These are phyloP conservation scores for Sapajus apella DNA, from an alignment of 2,113 vertebrate genomes.

Conservation along the genomic window DNA sequence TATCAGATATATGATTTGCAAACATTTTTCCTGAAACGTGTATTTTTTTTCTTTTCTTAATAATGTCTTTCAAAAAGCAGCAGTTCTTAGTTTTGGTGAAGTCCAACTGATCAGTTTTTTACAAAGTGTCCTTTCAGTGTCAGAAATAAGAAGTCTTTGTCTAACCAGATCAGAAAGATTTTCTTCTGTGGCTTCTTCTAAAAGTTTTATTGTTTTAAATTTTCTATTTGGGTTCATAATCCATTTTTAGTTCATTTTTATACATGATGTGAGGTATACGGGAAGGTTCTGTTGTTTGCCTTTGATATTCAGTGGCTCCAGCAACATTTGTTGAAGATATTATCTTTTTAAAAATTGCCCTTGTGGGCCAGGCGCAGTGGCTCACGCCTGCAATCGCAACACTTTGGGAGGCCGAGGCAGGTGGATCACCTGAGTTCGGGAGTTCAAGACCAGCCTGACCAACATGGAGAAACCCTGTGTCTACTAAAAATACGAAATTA, in stretches of 20 bases:
- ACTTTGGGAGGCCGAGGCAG: no score
- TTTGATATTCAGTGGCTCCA: background rate
- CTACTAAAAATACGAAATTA: no score
- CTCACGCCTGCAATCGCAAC: no score
- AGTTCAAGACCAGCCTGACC: no score
- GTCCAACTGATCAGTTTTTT: background rate
- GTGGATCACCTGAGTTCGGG: no score
- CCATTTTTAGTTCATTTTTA: slow-evolving; percentile 28
- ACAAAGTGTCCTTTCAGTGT: background rate
- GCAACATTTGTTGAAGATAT: slow-evolving; percentile 19
- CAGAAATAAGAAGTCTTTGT: slow-evolving; percentile 31
- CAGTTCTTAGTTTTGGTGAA: slow-evolving; percentile 25
- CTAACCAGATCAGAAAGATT: slow-evolving; percentile 10
- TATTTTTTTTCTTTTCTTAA: background rate
- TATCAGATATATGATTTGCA: slow-evolving; percentile 2
- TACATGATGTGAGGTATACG: background rate
- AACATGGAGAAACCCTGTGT: no score
- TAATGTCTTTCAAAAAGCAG: background rate
- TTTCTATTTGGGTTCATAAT: background rate
- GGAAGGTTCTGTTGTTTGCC: background rate
- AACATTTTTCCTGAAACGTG: background rate
- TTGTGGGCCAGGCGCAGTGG: no score
- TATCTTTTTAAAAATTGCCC: slow-evolving; percentile 4
- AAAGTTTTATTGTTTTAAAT: background rate
- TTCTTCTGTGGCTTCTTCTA: slow-evolving; percentile 9